phyloP scores from a whole-genome alignment of 2,888 invertebrate genomes.

The Drosophila diplacantha region DNA sequence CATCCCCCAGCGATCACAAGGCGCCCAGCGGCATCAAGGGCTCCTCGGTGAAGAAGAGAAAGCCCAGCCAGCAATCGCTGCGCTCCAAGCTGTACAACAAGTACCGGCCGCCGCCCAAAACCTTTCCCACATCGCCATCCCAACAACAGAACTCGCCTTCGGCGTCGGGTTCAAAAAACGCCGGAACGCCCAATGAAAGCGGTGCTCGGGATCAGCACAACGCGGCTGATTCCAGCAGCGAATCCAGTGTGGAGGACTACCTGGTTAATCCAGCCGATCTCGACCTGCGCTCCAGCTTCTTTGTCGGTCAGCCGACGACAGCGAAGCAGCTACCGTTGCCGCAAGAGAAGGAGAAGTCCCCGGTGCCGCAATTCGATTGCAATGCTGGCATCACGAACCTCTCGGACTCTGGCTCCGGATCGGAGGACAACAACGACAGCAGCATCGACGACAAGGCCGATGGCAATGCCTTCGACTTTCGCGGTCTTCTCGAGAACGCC shows the following conservation, averaged over 20 bases:
- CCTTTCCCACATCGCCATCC: conserved; percentile 60
- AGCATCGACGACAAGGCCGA: conserved; percentile 59
- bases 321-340: conserved; percentile 19
- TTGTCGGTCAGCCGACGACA: conserved; percentile 63
- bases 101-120: conserved; percentile 74
- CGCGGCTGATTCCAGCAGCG: conserved; percentile 53
- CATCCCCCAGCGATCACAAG: conserved; percentile 51
- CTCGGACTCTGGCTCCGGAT: conserved; percentile 73
- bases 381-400: conserved; percentile 74
- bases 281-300: conserved; percentile 80
- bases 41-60: conserved; percentile 68
- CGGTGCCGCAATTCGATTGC: conserved; percentile 75
- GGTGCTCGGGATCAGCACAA: conserved; percentile 62
- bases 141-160: conserved; percentile 69
- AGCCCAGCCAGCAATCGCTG: conserved; percentile 65
- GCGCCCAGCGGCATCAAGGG: conserved; percentile 62
- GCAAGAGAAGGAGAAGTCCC: conserved; percentile 49
- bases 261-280: conserved; percentile 79
- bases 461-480: conserved; percentile 68
- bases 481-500: conserved; percentile 81
- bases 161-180: conserved; percentile 75
- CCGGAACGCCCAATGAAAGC: conserved; percentile 69
- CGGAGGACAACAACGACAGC: conserved; percentile 72
- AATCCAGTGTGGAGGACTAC: conserved; percentile 79
- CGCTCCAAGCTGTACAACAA: conserved; percentile 69